Evolutionary conservation across 1,140 invertebrate species (phyloP), one percentile per base, ranked within the genome.

Genomic region (Lepidurus packardi): DNA sequence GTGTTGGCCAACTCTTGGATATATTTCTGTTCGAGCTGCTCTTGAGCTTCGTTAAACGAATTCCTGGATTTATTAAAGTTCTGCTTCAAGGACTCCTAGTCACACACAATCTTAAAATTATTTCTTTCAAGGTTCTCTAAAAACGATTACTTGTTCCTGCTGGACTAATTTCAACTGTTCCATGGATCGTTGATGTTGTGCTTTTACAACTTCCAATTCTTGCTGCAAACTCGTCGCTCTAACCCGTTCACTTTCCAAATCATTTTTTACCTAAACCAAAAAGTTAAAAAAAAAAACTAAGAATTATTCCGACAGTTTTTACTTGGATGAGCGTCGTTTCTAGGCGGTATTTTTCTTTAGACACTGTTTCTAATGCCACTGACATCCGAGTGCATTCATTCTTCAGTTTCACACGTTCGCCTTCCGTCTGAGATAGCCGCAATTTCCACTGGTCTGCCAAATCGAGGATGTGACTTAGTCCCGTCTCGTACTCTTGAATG

Each of bases 381-480:
- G 53, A 65, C 16, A 65, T 13, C 53, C 53, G 53, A 1, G 16
- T 65, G 53, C 53, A 65, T n/a, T 65, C 53, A n/a, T n/a, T 65
- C 53, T 65, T 65, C 13, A 65, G 21, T 21, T 21, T 13, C 16
- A n/a, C 53, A 2, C 53, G 8, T 65, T 65, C 53, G 16, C 21
- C 53, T 65, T 65, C 53, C 21, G 53, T 21, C 9, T 16, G 53
- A 65, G n/a, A 16, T 65, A 65, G 13, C 13, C 53, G 53, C 53
- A 21, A 13, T 65, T 65, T 65, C 53, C 53, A 65, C n/a, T 65
- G 53, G 53, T 65, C 53, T 21, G 53, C 53, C 53, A 65, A 65
- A 65, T 65, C 53, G 53, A 65, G 53, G 13, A 65, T 9, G 16
- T 65, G 53, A 65, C 53, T 11, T n/a, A 65, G 53, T 3, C 53